Percentiles rank a stretch among this genome's conserved stretches.
These are phyloP conservation scores for Callyntrura guangdongensis DNA, from an alignment of 2,888 invertebrate species.

Conservation along the genomic window DNA sequence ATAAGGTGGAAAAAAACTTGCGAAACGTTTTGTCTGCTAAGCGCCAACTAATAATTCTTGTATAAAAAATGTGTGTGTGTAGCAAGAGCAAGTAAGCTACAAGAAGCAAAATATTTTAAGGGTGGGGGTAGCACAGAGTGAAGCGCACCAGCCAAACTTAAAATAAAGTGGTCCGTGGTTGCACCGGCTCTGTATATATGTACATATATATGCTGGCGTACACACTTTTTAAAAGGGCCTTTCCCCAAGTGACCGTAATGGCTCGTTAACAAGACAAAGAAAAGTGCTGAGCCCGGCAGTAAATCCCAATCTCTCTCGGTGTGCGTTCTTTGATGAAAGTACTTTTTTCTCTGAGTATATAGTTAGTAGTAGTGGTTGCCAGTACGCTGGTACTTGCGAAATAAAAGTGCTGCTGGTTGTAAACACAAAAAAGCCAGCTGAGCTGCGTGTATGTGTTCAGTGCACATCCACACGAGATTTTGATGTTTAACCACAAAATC, in stretches of 20 bases:
- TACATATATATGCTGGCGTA: constrained; percentile 21
- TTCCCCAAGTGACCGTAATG: constrained; percentile 76
- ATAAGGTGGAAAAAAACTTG: constrained; percentile 45
- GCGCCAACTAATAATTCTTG: constrained; percentile 18
- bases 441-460: constrained; percentile 7
- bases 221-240: constrained; percentile 46
- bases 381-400: background rate
- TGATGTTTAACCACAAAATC: constrained; percentile 61
- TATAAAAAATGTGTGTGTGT: background rate
- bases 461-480: constrained; percentile 33
- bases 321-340: constrained; percentile 53
- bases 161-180: background rate
- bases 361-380: background rate
- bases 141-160: background rate
- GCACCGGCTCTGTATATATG: background rate
- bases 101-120: background rate
- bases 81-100: background rate
- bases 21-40: constrained; percentile 24
- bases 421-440: constrained; percentile 21
- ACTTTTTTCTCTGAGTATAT: background rate
- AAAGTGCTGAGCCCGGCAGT: constrained; percentile 66
- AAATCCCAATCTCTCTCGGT: constrained; percentile 67
- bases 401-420: constrained; percentile 11
- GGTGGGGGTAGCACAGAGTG: background rate
- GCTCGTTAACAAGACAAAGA: constrained; percentile 76